Percentiles rank a stretch among this genome's conserved stretches.
Evolutionary conservation across 2,113 vertebrate species (phyloP).

Genomic region (Cochlearius cochlearius): DNA sequence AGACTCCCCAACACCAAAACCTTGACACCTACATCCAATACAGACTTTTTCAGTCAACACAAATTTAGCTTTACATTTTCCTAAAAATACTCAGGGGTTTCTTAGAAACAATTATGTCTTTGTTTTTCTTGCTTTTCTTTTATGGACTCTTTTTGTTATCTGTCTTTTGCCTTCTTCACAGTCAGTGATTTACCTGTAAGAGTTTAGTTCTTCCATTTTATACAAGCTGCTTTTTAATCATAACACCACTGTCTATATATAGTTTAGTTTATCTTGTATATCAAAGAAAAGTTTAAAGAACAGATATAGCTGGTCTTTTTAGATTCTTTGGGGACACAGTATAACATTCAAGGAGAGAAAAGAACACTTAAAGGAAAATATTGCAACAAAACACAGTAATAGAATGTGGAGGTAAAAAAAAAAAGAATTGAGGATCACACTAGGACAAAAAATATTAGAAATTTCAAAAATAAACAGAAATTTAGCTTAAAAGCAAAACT

Average conservation of each 20-base stretch:
- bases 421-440: fast-evolving
- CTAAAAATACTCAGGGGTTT: background rate
- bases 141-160: fast-evolving
- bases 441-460: background rate
- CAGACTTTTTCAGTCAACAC: background rate
- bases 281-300: background rate
- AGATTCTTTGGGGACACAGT: background rate
- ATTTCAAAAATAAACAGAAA: background rate
- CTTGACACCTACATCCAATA: background rate
- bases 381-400: background rate
- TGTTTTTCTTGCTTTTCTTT: background rate
- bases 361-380: background rate
- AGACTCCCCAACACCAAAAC: background rate
- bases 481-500: background rate
- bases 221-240: background rate
- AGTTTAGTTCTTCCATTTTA: background rate
- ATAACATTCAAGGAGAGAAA: background rate
- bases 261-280: background rate
- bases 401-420: background rate
- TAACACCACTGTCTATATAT: background rate
- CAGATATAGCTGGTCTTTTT: background rate
- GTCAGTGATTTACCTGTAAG: background rate
- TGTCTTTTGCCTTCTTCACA: fast-evolving
- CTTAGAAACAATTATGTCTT: background rate
- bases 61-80: background rate